Conservation (phyloP, 2,888 invertebrate species). For the Meloe dianella region DNA sequence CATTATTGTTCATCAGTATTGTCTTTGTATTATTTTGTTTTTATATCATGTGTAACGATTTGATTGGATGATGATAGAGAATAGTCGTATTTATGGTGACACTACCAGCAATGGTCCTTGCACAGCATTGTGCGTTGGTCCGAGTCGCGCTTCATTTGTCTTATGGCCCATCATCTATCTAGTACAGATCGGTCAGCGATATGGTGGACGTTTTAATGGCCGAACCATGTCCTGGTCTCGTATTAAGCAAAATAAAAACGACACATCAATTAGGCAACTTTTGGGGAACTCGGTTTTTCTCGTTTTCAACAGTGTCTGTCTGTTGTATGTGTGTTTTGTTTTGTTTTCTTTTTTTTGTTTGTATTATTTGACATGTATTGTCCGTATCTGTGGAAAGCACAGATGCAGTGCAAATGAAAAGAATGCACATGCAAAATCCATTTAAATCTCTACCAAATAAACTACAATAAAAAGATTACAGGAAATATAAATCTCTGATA, state of each 20-base stretch:
- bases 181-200: conserved; percentile 67
- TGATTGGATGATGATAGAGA: neutral
- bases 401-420: neutral
- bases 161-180: conserved; percentile 67
- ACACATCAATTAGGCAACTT: conserved; percentile 72
- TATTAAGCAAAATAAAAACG: conserved; percentile 73
- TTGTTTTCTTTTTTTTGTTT: conserved; percentile 29
- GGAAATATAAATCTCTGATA: neutral
- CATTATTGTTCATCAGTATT: neutral
- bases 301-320: conserved; percentile 29
- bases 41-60: neutral
- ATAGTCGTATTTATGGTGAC: neutral
- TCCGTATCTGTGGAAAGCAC: conserved; percentile 1
- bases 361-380: conserved; percentile 17
- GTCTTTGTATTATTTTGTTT: neutral
- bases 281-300: conserved; percentile 53
- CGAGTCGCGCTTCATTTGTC: conserved; percentile 59
- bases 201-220: conserved; percentile 72
- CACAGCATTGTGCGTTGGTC: conserved; percentile 25
- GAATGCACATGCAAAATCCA: conserved; percentile 7
- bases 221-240: conserved; percentile 69
- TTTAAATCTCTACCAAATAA: neutral
- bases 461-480: neutral
- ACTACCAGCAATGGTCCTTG: conserved; percentile 2
- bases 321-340: conserved; percentile 29